Percentiles rank a stretch among this genome's conserved stretches.
These are phyloP conservation scores for Helobdella robusta DNA, from an alignment of 2,888 invertebrate genomes.

Conservation along the genomic window DNA sequence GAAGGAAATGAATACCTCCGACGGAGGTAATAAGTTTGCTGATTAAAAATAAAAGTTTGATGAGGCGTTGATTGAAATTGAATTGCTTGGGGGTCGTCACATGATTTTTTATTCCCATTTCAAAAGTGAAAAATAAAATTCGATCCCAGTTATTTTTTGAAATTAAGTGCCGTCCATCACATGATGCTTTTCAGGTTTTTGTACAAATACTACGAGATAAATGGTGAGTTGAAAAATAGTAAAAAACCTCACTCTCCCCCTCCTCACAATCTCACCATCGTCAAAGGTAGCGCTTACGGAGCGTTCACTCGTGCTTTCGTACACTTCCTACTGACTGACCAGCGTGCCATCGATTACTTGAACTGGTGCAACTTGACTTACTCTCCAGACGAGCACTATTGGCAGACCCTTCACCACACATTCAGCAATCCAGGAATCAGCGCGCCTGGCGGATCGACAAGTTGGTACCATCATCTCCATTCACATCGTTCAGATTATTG, in stretches of 20 bases:
- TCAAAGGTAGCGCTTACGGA: constrained; percentile 47
- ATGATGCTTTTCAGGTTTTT: constrained; percentile 32
- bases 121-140: too few relatives aligned
- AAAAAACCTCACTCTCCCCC: constrained; percentile 31
- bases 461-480: constrained; percentile 36
- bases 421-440: constrained; percentile 39
- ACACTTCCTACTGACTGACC: constrained; percentile 40
- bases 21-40: too few relatives aligned
- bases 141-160: too few relatives aligned
- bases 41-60: too few relatives aligned
- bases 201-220: background rate
- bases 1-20: background rate
- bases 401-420: constrained; percentile 45
- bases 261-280: constrained; percentile 38
- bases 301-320: constrained; percentile 45
- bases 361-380: constrained; percentile 42
- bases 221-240: constrained; percentile 32
- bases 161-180: too few relatives aligned
- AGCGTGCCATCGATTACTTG: constrained; percentile 39
- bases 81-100: constrained; percentile 33
- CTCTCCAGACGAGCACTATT: constrained; percentile 48
- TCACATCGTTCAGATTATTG: too few relatives aligned
- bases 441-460: constrained; percentile 43
- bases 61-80: constrained; percentile 41
- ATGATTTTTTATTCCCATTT: too few relatives aligned